Percentiles rank a stretch among this genome's conserved stretches.
phyloP scores from a whole-genome alignment of 2,113 vertebrate genomes.

The Pardalotus punctatus region DNA sequence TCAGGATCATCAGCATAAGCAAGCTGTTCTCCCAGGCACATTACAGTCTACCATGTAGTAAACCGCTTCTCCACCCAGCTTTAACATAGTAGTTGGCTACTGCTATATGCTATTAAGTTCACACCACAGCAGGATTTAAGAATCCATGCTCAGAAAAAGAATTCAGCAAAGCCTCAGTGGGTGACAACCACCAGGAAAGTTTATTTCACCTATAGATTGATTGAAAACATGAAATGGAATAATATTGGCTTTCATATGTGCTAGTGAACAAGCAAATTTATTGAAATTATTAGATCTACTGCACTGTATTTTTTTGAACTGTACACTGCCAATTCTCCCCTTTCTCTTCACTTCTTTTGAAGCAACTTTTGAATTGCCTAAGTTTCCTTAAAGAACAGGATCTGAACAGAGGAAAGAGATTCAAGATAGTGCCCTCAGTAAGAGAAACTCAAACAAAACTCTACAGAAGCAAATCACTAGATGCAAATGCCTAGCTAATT shows the following conservation, averaged over 20 bases:
- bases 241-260: background rate
- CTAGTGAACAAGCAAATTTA: background rate
- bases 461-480: background rate
- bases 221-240: background rate
- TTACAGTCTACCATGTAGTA: background rate
- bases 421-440: fast-evolving
- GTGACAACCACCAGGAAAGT: background rate
- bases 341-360: background rate
- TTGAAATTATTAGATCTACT: background rate
- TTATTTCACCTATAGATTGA: background rate
- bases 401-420: background rate
- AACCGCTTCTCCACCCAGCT: background rate
- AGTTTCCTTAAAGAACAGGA: background rate
- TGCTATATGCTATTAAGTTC: background rate
- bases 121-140: background rate
- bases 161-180: background rate
- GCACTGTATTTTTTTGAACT: background rate
- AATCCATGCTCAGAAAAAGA: background rate
- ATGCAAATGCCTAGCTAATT: background rate
- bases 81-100: background rate
- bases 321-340: background rate
- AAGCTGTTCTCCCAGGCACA: background rate
- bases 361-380: background rate
- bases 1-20: background rate
- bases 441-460: background rate